Conservation (phyloP, 2,888 invertebrate genomes). For the Chesias legatella region DNA sequence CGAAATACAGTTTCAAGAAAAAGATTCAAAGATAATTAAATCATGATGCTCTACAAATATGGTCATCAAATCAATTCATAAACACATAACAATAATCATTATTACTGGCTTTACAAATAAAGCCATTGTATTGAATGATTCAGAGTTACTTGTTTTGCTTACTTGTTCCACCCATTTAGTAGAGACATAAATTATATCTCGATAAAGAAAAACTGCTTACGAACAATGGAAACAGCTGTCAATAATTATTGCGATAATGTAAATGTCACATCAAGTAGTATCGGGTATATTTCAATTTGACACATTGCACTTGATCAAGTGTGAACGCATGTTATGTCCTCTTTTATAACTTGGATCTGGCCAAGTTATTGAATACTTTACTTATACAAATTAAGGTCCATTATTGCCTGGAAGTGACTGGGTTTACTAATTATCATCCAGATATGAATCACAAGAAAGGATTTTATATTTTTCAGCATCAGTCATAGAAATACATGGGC, state of each 20-base stretch:
- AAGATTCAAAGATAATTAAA: background rate
- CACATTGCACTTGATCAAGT: constrained; percentile 49
- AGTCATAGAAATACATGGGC: background rate
- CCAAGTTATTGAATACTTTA: background rate
- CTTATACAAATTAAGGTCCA: background rate
- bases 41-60: constrained; percentile 13
- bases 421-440: background rate
- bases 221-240: constrained; percentile 24
- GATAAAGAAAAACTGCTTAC: constrained; percentile 26
- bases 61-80: constrained; percentile 14
- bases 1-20: too few species aligned
- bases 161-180: constrained; percentile 26
- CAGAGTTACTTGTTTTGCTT: constrained; percentile 25
- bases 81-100: constrained; percentile 11
- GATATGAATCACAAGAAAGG: background rate
- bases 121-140: constrained; percentile 24
- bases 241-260: constrained; percentile 39
- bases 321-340: constrained; percentile 36
- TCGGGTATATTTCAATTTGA: constrained; percentile 63
- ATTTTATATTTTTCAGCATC: constrained; percentile 4
- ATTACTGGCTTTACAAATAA: constrained; percentile 17
- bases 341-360: background rate
- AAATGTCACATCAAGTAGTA: constrained; percentile 48
- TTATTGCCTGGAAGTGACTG: background rate
- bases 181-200: constrained; percentile 23